Base-by-base conservation (phyloP, 2,888 invertebrate species). In the Acrobeloides nanus region DNA sequence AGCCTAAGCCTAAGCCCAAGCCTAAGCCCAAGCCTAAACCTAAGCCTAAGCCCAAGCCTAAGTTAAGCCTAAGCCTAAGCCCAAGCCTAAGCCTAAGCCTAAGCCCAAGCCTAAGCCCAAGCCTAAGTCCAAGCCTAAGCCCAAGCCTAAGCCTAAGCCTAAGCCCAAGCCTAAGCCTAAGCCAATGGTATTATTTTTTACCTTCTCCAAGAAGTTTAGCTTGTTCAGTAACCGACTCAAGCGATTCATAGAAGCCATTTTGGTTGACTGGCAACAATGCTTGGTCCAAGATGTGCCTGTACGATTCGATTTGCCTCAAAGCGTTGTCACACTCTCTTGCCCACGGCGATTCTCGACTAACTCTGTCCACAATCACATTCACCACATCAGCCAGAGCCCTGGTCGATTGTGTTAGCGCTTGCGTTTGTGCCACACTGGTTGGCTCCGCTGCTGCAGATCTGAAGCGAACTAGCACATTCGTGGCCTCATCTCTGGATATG, bases 241-340 rank as follows among this genome's bases (percentile, higher is more conserved):
- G 82, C 58, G 89, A 89, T 65, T 90, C 90, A 76, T 86, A 92
- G 79, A 93, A 95, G 0, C 86, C 84, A 46, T 83, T 82, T 59
- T 88, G 88, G 64, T 82, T 85, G 62, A 92, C 81, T 0, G 92
- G 89, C 74, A 92, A 35, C 8, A 45, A 20, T 6, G 87, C 82
- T 17, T 90, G 88, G 72, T 85, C 83, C 39, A 95, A 79, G 53
- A 90, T 79, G 1, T 86, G 84, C 18, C 84, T 81, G 75, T 87
- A 82, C 47, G 86, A 84, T 74, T 78, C 85, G 50, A 95, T 89
- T 74, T 87, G 86, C 56, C 92, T 81, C 44, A 93, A 84, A 1
- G 93, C 92, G 61, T 87, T 90, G 74, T 89, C 89, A 76, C 95
- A 95, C 74, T 95, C 93, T 75, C 87, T 88, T 78, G 92, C 90